A percentile compares a stretch with the other conserved stretches of the same genome.
Evolutionary conservation across 2,888 invertebrate genomes (phyloP).

Genomic region (Thereva unica): DNA sequence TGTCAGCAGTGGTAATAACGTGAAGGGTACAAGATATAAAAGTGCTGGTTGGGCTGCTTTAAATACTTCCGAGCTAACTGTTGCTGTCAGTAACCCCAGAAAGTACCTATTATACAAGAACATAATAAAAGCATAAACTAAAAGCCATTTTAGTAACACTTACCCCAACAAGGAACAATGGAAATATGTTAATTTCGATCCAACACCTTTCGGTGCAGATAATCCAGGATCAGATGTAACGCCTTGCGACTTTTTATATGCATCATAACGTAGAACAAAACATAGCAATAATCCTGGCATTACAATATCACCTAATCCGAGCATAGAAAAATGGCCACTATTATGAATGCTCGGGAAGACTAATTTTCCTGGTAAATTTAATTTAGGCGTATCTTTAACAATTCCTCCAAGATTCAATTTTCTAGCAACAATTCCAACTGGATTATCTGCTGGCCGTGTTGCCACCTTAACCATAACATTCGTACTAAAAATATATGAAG

Average conservation of each 20-base stretch:
- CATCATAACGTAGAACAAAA: conserved; percentile 96
- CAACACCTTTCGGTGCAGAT: conserved; percentile 62
- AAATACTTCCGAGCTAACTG: conserved; percentile 96
- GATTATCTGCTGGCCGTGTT: conserved; percentile 86
- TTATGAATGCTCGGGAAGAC: conserved; percentile 97
- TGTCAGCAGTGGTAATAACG: conserved; percentile 90
- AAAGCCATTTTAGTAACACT: conserved; percentile 39
- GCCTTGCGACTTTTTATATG: conserved; percentile 83
- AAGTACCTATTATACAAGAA: conserved; percentile 66
- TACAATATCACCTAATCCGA: conserved; percentile 83
- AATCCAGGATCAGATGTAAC: conserved; percentile 61
- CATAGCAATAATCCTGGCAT: conserved; percentile 95
- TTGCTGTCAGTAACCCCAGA: conserved; percentile 93
- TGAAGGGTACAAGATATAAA: conserved; percentile 96
- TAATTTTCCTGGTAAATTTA: conserved; percentile 94
- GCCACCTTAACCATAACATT: conserved; percentile 97
- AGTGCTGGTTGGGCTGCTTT: conserved; percentile 98
- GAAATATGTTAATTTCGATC: conserved; percentile 86
- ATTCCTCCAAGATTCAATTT: conserved; percentile 90
- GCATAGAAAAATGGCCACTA: conserved; percentile 95
- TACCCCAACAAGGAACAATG: conserved; percentile 95
- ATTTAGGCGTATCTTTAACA: conserved; percentile 89
- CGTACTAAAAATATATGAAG: conserved; percentile 96
- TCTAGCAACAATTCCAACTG: conserved; percentile 90
- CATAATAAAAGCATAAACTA: neutral